Base-by-base conservation (phyloP, 2,797 vertebrate genomes). In the Melanotaenia trifasciata region DNA sequence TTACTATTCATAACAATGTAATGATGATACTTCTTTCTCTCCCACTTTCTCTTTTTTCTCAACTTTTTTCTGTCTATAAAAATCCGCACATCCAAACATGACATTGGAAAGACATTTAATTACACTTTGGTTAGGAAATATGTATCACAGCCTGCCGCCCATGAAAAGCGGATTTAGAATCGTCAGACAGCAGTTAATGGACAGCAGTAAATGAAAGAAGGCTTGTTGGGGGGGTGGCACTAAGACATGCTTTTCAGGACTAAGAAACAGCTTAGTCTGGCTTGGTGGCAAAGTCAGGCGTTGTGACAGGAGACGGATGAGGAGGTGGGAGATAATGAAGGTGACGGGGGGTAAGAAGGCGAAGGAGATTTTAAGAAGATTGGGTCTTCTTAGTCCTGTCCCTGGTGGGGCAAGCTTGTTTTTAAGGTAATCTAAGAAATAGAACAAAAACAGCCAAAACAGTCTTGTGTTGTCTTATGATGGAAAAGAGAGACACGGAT, bases 91-190 rank as follows among this genome's bases (percentile, higher is more conserved):
- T 82, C 76, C 72, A 89, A 88, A 89, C 80, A 79, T 87, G 87
- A 92, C 88, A 92, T 89, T 84, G 85, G 80, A 84, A 87, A 89
- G 90, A 92, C 89, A 89, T 94, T 93, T 94, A 93, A 93, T 94
- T 92, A 93, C 79, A 80, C 80, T 80, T 90, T 86, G 76, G 69
- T 86, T 81, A 72, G 81, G 82, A 89, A 90, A 91, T 87, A 86
- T 89, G 79, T 87, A 91, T 91, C 84, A 90, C 89, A 90, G 79
- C 74, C 58, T 70, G 74, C 80, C 67, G 64, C 74, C 82, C 72
- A 84, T 87, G 84, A 88, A 91, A 91, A 90, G 86, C 70, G 78
- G 90, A 89, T 92, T 93, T 90, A 73, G 85, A 90, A 81, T 84
- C 67, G 80, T 89, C 89, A 90, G 90, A 89, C 86, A 85, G 87